Base-by-base conservation (phyloP, 2,888 invertebrate species). In the Lamproptera curius region DNA sequence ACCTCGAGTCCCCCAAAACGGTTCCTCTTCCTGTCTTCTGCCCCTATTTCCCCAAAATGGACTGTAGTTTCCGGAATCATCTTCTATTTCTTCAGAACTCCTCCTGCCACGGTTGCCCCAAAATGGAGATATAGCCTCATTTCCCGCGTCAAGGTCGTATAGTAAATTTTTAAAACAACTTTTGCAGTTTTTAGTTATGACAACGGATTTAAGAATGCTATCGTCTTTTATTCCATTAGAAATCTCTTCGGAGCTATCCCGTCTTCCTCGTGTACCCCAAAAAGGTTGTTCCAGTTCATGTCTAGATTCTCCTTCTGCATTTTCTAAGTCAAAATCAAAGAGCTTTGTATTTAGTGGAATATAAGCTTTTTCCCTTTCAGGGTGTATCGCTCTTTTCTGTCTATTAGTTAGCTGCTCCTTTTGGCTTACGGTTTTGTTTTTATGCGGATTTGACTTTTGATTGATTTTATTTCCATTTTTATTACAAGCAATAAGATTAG, bases 191-290 rank as follows among this genome's bases (percentile, higher is more conserved):
- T 55, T 52, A 2, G 50, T 46, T n/a, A 10, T 31, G 3, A 5
- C 20, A 20, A 20, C 20, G n/a, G n/a, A n/a, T n/a, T n/a, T n/a
- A n/a, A n/a, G n/a, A n/a, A n/a, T n/a, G n/a, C n/a, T n/a, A n/a
- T n/a, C n/a, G 2, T 38, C 10, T 16, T 20, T 45, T 16, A 28
- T 4, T 42, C 35, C 47, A 48, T 50, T 16, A 36, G 15, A 48
- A 44, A 59, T 61, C 61, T 80, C 80, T 10, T 59, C 52, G 0
- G 73, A 61, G 50, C 65, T 68, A 0, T 75, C 76, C 11, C 84
- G 69, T 56, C 76, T 67, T 5, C 82, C 84, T 55, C 84, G 65
- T 20, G 68, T 74, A 5, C 73, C 83, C 86, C 86, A 86, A 62
- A 87, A 86, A 1, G 82, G 83, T 31, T 58, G 55, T 6, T 78